Base-by-base conservation (phyloP, 1,140 invertebrate genomes). In the Drosophila oshimai region DNA sequence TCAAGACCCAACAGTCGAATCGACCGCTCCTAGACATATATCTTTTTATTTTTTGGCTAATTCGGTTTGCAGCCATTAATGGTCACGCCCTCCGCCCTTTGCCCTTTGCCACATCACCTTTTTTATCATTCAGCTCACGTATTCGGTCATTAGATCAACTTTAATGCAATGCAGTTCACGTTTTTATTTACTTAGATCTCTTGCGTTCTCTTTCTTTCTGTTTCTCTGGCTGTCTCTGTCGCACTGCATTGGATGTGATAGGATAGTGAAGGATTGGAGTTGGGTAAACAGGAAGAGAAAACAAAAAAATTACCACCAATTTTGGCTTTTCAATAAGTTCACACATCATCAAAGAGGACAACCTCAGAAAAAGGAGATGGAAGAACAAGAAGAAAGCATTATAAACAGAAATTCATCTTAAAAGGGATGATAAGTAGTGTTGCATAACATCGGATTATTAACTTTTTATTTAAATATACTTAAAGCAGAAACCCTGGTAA, bases 111-210 rank as follows among this genome's bases (percentile, higher is more conserved):
- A 3, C 28, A 26, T 37, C 44, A 55, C 33, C 55, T 61, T 57
- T 57, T 79, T 84, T 50, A 31, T 12, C 31, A 84, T 51, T 72
- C 81, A 42, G 31, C 71, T 62, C 80, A 86, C 81, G 80, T 86
- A 72, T 50, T 13, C 54, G 81, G 80, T 76, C 81, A 86, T 86
- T 86, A 76, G 81, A 86, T 86, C 80, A 80, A 86, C 81, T 87
- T 73, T 72, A 86, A 76, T 80, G 61, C 36, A 29, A 86, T 80
- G 80, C 80, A 75, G 72, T 70, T 61, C 76, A 86, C 80, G 80
- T 86, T 73, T 80, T 79, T 75, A 86, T 86, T 86, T 86, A 75
- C 75, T 75, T 68, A 72, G 70, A 86, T 67, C 45, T 80, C 31
- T 17, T 53, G 18, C n/a, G 4, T 7, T 46, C 34, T 33, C 39